phyloP scores from a whole-genome alignment of 2,113 vertebrate genomes.

The Misgurnus anguillicaudatus region DNA sequence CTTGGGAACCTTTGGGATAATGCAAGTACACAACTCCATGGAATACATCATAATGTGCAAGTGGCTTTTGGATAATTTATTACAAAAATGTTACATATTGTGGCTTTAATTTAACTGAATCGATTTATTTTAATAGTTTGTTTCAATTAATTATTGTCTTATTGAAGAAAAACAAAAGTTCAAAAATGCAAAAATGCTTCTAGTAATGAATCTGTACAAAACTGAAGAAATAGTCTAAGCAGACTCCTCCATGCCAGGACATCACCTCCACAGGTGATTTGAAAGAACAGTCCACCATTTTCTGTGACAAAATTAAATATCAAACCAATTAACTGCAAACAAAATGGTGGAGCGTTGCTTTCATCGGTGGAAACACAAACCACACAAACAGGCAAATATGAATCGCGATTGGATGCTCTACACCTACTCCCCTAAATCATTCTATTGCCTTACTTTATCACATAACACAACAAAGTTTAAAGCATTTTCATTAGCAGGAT shows the following conservation, averaged over 20 bases:
- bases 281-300: conserved; percentile 34
- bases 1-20: no score
- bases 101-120: no score
- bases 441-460: not conserved
- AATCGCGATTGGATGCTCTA: conserved; percentile 1
- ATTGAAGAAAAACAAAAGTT: no score
- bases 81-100: no score
- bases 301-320: not conserved
- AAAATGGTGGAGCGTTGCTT: conserved; percentile 35
- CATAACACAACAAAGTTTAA: conserved; percentile 1
- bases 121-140: no score
- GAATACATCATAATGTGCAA: no score
- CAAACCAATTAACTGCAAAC: not conserved
- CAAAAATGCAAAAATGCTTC: no score
- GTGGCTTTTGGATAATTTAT: no score
- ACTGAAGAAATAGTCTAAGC: not conserved
- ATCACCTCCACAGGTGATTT: conserved; percentile 30
- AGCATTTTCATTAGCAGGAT: conserved; percentile 35
- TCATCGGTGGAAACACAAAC: not conserved
- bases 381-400: conserved; percentile 15
- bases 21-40: no score
- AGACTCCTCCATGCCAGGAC: conserved; percentile 11
- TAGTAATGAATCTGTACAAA: no score
- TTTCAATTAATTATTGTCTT: no score
- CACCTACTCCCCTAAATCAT: conserved; percentile 1